Conservation (phyloP, 2,113 vertebrate genomes). For the Pelusios castaneus region DNA sequence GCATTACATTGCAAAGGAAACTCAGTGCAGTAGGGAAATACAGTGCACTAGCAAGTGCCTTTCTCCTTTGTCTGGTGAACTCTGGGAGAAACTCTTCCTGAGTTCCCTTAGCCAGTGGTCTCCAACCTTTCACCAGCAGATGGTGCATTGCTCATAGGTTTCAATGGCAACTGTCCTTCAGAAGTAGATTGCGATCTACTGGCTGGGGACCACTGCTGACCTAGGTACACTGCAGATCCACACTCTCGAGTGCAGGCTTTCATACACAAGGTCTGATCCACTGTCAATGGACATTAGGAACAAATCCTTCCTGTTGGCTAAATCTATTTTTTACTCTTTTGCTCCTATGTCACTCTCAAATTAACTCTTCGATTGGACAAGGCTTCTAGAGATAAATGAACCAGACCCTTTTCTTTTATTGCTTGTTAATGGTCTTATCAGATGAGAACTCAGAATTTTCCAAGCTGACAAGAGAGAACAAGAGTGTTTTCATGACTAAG, state of each 20-base stretch:
- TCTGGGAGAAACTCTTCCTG: background rate
- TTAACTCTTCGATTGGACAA: constrained; percentile 15
- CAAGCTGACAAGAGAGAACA: constrained; percentile 17
- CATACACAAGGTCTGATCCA: background rate
- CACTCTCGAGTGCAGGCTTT: background rate
- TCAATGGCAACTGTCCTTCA: too few relatives aligned
- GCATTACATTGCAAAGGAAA: background rate
- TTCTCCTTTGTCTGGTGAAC: background rate
- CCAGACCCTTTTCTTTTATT: constrained; percentile 35
- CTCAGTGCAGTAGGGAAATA: background rate
- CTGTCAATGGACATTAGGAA: background rate
- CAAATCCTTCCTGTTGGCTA: rapidly evolving
- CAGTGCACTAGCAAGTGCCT: background rate
- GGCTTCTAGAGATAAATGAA: background rate
- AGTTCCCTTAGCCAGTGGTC: too few relatives aligned
- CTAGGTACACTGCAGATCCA: background rate
- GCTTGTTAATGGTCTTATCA: constrained; percentile 22
- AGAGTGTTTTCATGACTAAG: constrained; percentile 1
- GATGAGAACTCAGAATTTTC: constrained; percentile 40
- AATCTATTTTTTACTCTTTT: background rate
- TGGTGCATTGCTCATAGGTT: too few relatives aligned
- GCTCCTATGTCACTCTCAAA: constrained; percentile 32
- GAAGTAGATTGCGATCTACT: too few relatives aligned
- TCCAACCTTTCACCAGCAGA: too few relatives aligned
- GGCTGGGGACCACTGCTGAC: too few relatives aligned